Evolutionary conservation across 2,888 invertebrate genomes (phyloP).

Genomic region (Chesias legatella): DNA sequence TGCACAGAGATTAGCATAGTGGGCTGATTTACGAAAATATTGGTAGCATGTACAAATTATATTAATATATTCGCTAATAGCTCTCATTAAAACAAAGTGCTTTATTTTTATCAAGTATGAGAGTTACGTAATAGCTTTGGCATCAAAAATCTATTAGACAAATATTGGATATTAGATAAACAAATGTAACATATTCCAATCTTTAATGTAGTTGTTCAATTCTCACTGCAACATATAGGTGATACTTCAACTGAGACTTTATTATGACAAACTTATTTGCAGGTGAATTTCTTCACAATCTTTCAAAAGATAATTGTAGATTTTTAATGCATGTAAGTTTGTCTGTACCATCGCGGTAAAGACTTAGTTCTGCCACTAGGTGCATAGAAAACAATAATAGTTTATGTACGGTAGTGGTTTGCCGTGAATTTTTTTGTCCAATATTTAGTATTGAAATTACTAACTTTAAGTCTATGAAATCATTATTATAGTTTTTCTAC

Average conservation of each 20-base stretch:
- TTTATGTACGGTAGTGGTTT: slow-evolving; percentile 51
- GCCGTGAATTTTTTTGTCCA: slow-evolving; percentile 33
- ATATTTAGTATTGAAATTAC: slow-evolving; percentile 44
- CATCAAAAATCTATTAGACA: slow-evolving; percentile 31
- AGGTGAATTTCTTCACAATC: neutral
- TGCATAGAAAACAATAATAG: slow-evolving; percentile 44
- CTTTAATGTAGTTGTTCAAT: slow-evolving; percentile 32
- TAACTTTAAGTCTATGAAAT: slow-evolving; percentile 1
- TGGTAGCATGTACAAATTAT: slow-evolving; percentile 63
- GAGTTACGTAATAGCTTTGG: slow-evolving; percentile 46
- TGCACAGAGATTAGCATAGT: slow-evolving; percentile 40
- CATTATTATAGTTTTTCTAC: too few relatives aligned
- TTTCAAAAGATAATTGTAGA: neutral
- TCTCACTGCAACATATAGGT: slow-evolving; percentile 31
- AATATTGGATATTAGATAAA: slow-evolving; percentile 34
- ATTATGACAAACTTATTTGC: slow-evolving; percentile 25
- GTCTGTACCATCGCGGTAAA: slow-evolving; percentile 11
- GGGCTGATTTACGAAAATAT: slow-evolving; percentile 36
- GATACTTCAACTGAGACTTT: slow-evolving; percentile 40
- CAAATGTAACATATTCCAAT: slow-evolving; percentile 40
- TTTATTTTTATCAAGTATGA: slow-evolving; percentile 58
- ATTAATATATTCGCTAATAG: slow-evolving; percentile 61
- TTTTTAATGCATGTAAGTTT: slow-evolving; percentile 7
- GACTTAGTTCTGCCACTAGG: slow-evolving; percentile 35
- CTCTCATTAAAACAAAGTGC: slow-evolving; percentile 60